phyloP scores from a whole-genome alignment of 2,888 invertebrate genomes.

The Mythimna albipuncta region DNA sequence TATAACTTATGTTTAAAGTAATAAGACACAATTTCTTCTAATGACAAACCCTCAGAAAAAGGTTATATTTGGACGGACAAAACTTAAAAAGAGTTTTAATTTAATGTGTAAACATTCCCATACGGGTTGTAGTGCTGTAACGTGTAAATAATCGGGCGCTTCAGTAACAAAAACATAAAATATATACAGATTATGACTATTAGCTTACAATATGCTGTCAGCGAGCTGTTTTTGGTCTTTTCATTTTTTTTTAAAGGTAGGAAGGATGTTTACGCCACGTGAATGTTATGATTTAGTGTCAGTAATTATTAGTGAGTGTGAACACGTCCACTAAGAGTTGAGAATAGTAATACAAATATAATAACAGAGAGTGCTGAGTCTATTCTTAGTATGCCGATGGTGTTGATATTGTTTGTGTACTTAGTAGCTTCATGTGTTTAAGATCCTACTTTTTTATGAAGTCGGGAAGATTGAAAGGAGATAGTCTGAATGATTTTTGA shows the following conservation, averaged over 20 bases:
- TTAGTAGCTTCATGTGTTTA: constrained; percentile 76
- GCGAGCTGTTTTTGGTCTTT: constrained; percentile 84
- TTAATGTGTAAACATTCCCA: constrained; percentile 88
- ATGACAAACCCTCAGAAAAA: constrained; percentile 37
- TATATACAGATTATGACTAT: constrained; percentile 86
- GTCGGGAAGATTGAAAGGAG: constrained; percentile 51
- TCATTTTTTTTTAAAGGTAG: constrained; percentile 78
- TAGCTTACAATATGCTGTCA: constrained; percentile 87
- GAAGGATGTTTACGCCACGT: constrained; percentile 89
- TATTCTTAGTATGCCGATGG: constrained; percentile 80
- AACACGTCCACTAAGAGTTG: constrained; percentile 86
- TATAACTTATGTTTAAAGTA: constrained; percentile 38
- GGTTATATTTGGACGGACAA: constrained; percentile 55
- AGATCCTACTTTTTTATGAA: constrained; percentile 68
- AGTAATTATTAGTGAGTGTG: constrained; percentile 89
- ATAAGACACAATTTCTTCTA: constrained; percentile 53
- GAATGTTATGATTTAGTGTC: constrained; percentile 88
- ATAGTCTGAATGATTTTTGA: constrained; percentile 42
- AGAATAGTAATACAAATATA: constrained; percentile 87
- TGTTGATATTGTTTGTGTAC: constrained; percentile 78
- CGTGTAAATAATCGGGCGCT: constrained; percentile 82
- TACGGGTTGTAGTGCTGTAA: constrained; percentile 77
- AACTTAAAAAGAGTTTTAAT: constrained; percentile 78
- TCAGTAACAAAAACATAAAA: constrained; percentile 78
- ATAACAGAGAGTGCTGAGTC: constrained; percentile 84